phyloP scores from a whole-genome alignment of 2,888 invertebrate genomes.

The Slavum lentiscoides region DNA sequence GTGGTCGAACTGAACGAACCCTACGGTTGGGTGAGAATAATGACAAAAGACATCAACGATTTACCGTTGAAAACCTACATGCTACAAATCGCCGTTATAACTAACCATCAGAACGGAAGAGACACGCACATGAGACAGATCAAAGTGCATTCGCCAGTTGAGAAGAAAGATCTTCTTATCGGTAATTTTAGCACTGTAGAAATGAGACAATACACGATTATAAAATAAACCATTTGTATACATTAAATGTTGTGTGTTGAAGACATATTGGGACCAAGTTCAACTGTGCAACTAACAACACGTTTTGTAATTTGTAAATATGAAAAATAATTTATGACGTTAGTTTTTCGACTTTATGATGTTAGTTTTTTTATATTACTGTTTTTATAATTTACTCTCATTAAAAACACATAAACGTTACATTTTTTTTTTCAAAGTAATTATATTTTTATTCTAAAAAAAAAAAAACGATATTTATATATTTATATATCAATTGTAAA shows the following conservation, averaged over 20 bases:
- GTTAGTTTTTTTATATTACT: no score
- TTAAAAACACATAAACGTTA: no score
- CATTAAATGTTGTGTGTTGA: not conserved
- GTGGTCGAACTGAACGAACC: slow-evolving; percentile 92
- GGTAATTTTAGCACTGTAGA: slow-evolving; percentile 79
- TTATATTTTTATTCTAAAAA: no score
- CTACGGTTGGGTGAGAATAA: slow-evolving; percentile 93
- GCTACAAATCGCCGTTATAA: slow-evolving; percentile 93
- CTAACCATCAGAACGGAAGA: slow-evolving; percentile 98
- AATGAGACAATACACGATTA: slow-evolving; percentile 79
- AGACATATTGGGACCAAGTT: no score
- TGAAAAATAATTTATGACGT: no score
- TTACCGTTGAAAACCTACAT: slow-evolving; percentile 91
- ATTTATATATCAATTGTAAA: no score
- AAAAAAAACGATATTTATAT: no score
- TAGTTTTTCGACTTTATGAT: no score
- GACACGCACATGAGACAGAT: slow-evolving; percentile 98
- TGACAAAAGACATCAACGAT: slow-evolving; percentile 84
- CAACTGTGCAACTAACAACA: not conserved
- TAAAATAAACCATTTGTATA: slow-evolving; percentile 65
- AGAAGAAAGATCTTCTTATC: slow-evolving; percentile 70
- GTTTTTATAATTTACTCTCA: no score
- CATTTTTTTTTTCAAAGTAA: no score
- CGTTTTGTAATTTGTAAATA: not conserved
- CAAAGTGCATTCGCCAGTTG: slow-evolving; percentile 87